Percentiles rank a stretch among this genome's conserved stretches.
Conservation (phyloP, 2,113 vertebrate species). For the Eonycteris spelaea region DNA sequence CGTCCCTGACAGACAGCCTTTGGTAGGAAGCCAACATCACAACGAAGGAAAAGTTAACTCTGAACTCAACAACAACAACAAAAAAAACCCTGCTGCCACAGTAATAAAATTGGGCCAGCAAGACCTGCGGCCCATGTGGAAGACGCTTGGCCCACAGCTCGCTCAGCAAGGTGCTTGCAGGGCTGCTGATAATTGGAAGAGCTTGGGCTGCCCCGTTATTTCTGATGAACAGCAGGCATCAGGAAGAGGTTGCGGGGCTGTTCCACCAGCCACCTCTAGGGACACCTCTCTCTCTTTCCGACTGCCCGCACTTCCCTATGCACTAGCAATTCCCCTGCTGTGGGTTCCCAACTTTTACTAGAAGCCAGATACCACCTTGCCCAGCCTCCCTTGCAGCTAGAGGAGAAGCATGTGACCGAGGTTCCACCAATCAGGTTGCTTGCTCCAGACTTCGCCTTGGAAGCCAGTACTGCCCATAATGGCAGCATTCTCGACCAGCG, state of each 20-base stretch:
- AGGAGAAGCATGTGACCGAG: background rate
- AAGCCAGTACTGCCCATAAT: background rate
- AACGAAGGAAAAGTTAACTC: background rate
- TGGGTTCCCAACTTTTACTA: background rate
- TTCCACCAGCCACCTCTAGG: too few species aligned
- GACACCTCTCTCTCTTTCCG: background rate
- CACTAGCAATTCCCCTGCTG: background rate
- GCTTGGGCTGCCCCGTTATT: too few species aligned
- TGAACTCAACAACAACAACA: background rate
- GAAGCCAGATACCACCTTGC: background rate
- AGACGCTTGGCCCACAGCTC: background rate
- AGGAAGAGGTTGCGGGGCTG: background rate
- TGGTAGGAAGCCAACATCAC: background rate
- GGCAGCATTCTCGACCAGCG: too few species aligned
- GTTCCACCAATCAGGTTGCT: background rate
- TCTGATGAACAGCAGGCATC: background rate
- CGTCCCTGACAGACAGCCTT: too few species aligned
- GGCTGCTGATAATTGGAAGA: background rate
- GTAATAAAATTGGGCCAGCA: background rate
- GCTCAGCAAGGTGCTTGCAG: too few species aligned
- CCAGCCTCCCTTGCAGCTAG: background rate
- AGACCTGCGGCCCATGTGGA: rapidly evolving
- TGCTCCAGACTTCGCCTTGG: background rate
- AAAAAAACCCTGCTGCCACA: background rate
- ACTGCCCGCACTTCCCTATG: background rate